Conservation (phyloP, 2,113 vertebrate species). For the Cheilinus undulatus region DNA sequence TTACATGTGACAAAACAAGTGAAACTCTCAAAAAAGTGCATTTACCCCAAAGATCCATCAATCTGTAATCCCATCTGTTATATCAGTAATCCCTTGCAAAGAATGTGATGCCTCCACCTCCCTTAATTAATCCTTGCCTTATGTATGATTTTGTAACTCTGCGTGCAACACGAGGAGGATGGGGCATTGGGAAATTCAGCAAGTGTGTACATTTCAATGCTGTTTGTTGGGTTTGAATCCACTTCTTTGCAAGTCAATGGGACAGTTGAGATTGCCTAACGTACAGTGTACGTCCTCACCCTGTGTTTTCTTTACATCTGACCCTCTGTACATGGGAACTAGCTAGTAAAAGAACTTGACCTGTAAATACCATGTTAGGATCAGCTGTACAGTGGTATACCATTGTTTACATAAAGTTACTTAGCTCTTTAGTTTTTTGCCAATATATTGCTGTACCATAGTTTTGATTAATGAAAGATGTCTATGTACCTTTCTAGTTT, state of each 20-base stretch:
- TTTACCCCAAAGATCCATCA: conserved; percentile 82
- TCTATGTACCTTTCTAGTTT: conserved; percentile 85
- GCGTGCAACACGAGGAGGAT: conserved; percentile 45
- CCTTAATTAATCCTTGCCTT: conserved; percentile 79
- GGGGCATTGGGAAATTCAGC: conserved; percentile 50
- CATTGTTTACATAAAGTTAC: conserved; percentile 96
- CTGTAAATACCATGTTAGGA: conserved; percentile 92
- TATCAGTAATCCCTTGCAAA: conserved; percentile 70
- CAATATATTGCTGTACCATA: conserved; percentile 86
- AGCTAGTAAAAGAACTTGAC: conserved; percentile 76
- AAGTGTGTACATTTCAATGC: conserved; percentile 35
- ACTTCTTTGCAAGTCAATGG: conserved; percentile 63
- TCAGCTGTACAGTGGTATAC: conserved; percentile 91
- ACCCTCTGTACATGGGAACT: conserved; percentile 70
- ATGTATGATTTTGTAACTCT: conserved; percentile 61
- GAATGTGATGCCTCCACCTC: conserved; percentile 80
- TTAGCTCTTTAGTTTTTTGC: conserved; percentile 86
- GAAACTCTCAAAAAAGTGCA: conserved; percentile 79
- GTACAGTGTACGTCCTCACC: conserved; percentile 76
- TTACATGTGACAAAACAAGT: conserved; percentile 69
- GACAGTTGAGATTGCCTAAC: conserved; percentile 69
- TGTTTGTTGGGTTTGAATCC: conserved; percentile 56
- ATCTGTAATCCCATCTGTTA: conserved; percentile 46
- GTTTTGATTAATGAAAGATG: conserved; percentile 81
- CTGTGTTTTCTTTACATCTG: conserved; percentile 85